Conservation (phyloP, 2,113 vertebrate genomes). For the Sceloporus tristichus region DNA sequence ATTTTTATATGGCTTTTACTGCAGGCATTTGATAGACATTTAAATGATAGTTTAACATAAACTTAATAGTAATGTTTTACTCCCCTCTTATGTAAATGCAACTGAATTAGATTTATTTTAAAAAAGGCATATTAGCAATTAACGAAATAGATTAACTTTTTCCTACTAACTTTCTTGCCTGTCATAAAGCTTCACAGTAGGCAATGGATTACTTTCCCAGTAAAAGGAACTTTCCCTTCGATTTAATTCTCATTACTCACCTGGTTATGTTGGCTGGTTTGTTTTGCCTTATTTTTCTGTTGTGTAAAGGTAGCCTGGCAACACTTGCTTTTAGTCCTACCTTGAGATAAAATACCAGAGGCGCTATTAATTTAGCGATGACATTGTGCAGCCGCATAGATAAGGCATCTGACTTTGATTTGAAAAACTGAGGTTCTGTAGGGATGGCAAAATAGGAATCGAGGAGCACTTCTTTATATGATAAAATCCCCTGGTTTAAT, state of each 20-base stretch:
- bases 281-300: neutral
- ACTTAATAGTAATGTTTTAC: too few relatives aligned
- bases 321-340: neutral
- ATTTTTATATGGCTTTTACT: too few relatives aligned
- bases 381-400: neutral
- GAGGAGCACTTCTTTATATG: neutral
- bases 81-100: too few relatives aligned
- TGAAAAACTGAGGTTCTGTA: neutral
- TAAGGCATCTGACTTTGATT: neutral
- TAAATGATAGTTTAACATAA: too few relatives aligned
- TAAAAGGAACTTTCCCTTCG: neutral
- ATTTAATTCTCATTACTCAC: neutral
- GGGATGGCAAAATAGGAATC: neutral
- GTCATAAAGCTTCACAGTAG: too few relatives aligned
- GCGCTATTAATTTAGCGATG: neutral
- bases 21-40: too few relatives aligned
- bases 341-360: neutral
- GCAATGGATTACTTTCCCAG: neutral
- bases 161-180: too few relatives aligned
- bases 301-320: neutral
- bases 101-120: too few relatives aligned
- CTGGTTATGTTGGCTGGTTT: neutral
- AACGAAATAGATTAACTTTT: too few relatives aligned
- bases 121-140: too few relatives aligned
- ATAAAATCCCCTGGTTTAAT: neutral